Conservation (phyloP, 2,113 vertebrate species). For the Crotalus tigris region DNA sequence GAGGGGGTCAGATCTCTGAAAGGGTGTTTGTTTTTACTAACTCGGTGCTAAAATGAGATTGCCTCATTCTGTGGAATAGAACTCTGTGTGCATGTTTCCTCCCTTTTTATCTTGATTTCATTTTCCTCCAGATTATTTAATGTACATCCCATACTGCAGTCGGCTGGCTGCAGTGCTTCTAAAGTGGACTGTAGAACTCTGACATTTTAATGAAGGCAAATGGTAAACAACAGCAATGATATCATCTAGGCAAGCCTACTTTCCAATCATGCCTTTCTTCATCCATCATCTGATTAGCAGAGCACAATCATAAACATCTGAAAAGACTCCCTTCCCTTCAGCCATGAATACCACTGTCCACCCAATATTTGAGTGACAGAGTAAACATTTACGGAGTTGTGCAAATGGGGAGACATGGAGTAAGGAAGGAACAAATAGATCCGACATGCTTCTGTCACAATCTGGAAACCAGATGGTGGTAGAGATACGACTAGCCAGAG, state of each 20-base stretch:
- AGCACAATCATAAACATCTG: neutral
- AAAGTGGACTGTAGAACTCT: neutral
- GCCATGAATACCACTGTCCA: neutral
- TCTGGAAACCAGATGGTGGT: neutral
- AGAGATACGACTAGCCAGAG: neutral
- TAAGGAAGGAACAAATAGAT: neutral
- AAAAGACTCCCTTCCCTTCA: neutral
- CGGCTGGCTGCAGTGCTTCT: fast-evolving
- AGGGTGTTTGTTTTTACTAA: neutral
- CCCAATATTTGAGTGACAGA: neutral
- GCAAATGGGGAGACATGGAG: too few species aligned
- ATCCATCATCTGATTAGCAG: slow-evolving; percentile 24
- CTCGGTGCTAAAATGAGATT: neutral
- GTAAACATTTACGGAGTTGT: neutral
- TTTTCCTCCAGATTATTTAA: neutral
- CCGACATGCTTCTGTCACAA: too few species aligned
- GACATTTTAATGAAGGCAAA: fast-evolving
- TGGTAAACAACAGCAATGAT: slow-evolving; percentile 21
- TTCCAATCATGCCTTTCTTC: slow-evolving; percentile 30
- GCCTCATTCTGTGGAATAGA: neutral
- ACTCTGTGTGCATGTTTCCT: slow-evolving; percentile 9
- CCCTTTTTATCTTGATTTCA: slow-evolving; percentile 24
- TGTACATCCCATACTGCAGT: neutral
- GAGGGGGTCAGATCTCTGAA: neutral
- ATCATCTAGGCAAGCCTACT: slow-evolving; percentile 18